Evolutionary conservation across 2,888 invertebrate species (phyloP).

Genomic region (Mechanitis messenoides): DNA sequence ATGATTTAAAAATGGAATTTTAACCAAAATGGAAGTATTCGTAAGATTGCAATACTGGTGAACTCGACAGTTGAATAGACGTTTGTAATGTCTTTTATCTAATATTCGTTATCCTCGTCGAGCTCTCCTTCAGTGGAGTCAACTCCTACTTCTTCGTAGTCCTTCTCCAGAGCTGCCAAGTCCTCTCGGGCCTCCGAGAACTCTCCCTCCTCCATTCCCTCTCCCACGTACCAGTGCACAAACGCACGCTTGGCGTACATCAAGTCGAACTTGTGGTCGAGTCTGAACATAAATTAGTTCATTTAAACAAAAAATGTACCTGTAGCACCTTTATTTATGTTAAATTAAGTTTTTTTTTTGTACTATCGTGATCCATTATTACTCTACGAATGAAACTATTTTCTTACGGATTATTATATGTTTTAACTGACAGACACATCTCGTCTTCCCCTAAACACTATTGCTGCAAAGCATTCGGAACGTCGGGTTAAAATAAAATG

Average conservation of each 20-base stretch:
- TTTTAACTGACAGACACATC: too few species aligned
- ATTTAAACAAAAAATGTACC: slow-evolving; percentile 1
- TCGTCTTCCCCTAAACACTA: too few species aligned
- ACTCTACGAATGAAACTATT: too few species aligned
- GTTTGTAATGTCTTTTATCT: slow-evolving; percentile 25
- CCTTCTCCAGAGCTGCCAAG: slow-evolving; percentile 86
- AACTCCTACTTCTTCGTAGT: slow-evolving; percentile 87
- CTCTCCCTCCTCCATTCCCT: slow-evolving; percentile 92
- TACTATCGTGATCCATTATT: too few species aligned
- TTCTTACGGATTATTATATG: too few species aligned
- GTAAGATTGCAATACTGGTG: slow-evolving; percentile 31
- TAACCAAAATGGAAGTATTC: slow-evolving; percentile 22
- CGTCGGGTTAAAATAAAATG: too few species aligned
- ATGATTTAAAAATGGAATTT: slow-evolving; percentile 13
- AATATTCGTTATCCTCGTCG: slow-evolving; percentile 83
- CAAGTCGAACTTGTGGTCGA: slow-evolving; percentile 96
- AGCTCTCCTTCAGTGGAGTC: slow-evolving; percentile 84
- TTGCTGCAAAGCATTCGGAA: too few species aligned
- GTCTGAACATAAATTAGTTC: slow-evolving; percentile 60
- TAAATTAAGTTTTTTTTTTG: too few species aligned
- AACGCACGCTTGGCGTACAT: slow-evolving; percentile 98
- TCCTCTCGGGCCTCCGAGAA: slow-evolving; percentile 93
- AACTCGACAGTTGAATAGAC: slow-evolving; percentile 1
- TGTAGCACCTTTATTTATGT: too few species aligned
- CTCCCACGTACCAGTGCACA: slow-evolving; percentile 95